phyloP scores from a whole-genome alignment of 2,797 vertebrate species.

The Astyanax mexicanus region DNA sequence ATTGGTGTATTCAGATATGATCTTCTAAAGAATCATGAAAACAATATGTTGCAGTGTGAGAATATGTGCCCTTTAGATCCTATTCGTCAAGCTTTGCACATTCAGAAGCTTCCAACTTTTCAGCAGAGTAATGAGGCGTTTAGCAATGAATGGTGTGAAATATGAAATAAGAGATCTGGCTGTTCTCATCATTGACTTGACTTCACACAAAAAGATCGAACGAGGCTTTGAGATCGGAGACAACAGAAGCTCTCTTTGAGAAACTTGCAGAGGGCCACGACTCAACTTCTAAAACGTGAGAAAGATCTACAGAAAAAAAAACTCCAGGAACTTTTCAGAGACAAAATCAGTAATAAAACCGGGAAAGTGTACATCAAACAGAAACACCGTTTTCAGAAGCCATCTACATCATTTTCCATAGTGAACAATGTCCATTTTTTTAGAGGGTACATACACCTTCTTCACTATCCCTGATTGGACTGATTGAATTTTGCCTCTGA shows the following conservation, averaged over 20 bases:
- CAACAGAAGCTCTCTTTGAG: background rate
- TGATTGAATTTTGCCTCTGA: background rate
- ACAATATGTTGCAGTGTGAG: no score
- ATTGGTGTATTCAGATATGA: no score
- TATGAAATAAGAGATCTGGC: background rate
- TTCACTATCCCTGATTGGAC: background rate
- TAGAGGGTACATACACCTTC: background rate
- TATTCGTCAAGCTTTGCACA: background rate
- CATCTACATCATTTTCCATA: background rate
- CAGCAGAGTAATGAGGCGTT: background rate
- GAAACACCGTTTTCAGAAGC: no score
- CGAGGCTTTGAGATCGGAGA: background rate
- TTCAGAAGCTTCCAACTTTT: background rate
- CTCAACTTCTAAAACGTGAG: background rate
- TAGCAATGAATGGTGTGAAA: background rate
- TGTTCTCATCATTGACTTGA: background rate
- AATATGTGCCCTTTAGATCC: background rate
- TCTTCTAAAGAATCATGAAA: no score
- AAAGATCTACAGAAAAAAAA: background rate
- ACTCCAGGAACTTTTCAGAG: background rate
- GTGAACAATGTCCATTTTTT: background rate
- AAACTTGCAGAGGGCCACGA: background rate
- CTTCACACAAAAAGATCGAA: slow-evolving; percentile 2
- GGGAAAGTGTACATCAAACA: background rate
- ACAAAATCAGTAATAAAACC: background rate